A percentile compares a stretch with the other conserved stretches of the same genome.
These are phyloP conservation scores for Oryzias melastigma DNA, from an alignment of 2,113 vertebrate species.

Conservation along the genomic window DNA sequence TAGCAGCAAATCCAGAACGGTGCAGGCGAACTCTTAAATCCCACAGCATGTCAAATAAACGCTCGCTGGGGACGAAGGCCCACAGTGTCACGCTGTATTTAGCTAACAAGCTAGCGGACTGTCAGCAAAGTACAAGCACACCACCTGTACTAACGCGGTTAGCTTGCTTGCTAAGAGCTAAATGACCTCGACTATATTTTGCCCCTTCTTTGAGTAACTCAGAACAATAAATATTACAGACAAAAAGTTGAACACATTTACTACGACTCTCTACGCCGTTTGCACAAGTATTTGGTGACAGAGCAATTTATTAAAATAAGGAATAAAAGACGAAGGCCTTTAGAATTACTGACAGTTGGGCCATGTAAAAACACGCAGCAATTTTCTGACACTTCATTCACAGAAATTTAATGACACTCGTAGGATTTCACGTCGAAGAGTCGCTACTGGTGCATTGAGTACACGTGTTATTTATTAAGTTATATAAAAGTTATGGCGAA, in stretches of 20 bases:
- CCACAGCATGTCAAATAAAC: neutral
- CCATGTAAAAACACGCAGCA: conserved; percentile 71
- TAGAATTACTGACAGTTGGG: conserved; percentile 65
- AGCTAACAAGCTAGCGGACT: conserved; percentile 48
- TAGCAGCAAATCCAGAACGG: neutral
- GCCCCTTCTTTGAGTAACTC: neutral
- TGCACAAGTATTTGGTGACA: neutral
- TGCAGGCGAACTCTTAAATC: neutral
- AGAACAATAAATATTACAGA: neutral
- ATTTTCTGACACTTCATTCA: conserved; percentile 46
- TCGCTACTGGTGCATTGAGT: accelerated
- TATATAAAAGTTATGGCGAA: neutral
- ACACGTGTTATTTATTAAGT: neutral
- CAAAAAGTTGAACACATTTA: neutral
- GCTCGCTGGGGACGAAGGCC: conserved; percentile 25
- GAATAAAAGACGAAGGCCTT: conserved; percentile 60
- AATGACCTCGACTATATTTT: neutral
- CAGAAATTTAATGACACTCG: conserved; percentile 31
- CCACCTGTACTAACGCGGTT: conserved; percentile 56
- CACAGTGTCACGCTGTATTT: conserved; percentile 38
- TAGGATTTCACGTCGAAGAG: neutral
- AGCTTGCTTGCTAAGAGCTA: conserved; percentile 50
- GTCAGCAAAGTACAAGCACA: conserved; percentile 39
- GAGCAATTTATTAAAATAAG: conserved; percentile 20
- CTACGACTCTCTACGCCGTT: too few species aligned